Evolutionary conservation across 2,113 vertebrate genomes (phyloP).

Genomic region (Callorhinus ursinus): DNA sequence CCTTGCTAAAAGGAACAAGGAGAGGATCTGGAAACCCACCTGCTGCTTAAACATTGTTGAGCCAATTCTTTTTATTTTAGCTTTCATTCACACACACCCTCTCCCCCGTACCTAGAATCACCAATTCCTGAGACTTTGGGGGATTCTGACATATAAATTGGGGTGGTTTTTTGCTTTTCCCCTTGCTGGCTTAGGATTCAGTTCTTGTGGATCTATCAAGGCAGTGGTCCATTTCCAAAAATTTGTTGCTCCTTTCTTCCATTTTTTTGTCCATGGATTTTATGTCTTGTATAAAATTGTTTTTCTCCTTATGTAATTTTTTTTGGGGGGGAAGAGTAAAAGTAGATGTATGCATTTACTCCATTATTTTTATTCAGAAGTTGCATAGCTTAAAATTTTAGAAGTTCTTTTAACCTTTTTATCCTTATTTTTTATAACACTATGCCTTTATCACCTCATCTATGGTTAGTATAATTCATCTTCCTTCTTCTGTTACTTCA

Average conservation of each 20-base stretch:
- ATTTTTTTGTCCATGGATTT: neutral
- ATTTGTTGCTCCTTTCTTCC: neutral
- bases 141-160: neutral
- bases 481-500: neutral
- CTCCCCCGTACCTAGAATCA: neutral
- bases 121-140: neutral
- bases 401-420: neutral
- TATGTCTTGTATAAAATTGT: neutral
- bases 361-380: neutral
- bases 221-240: neutral
- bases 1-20: neutral
- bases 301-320: neutral
- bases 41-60: neutral
- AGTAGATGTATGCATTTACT: neutral
- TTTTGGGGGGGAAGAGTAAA: neutral
- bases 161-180: conserved; percentile 10
- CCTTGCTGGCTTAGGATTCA: conserved; percentile 10
- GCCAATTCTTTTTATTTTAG: neutral
- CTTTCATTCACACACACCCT: neutral
- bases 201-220: neutral
- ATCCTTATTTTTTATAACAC: neutral
- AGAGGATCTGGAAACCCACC: neutral
- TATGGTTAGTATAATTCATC: neutral
- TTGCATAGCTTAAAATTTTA: neutral
- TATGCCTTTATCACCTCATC: neutral